Conservation (phyloP, 2,797 vertebrate genomes). For the Protosalanx chinensis region DNA sequence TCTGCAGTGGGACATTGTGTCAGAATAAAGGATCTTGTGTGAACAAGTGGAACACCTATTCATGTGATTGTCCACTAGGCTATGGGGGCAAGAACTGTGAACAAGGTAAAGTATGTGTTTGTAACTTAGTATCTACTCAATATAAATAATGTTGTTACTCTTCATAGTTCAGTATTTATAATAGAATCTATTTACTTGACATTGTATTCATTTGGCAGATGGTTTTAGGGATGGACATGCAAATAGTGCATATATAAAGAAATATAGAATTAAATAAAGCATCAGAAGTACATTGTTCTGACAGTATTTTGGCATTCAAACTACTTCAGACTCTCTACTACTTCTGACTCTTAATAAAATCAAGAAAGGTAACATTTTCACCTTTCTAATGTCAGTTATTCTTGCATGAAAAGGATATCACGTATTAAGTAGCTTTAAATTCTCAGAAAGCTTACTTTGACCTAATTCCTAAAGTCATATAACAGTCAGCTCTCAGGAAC, state of each 20-base stretch:
- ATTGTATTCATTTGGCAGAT: no score
- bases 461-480: conserved; percentile 22
- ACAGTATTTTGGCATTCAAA: no score
- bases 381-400: not conserved
- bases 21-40: conserved; percentile 82
- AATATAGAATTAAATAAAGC: not conserved
- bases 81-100: conserved; percentile 86
- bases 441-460: conserved; percentile 39
- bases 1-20: conserved; percentile 73
- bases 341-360: not conserved
- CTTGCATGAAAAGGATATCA: conserved; percentile 12
- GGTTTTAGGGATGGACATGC: no score
- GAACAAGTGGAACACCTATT: conserved; percentile 80
- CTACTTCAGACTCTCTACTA: not conserved
- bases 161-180: not conserved
- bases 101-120: conserved; percentile 68
- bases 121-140: not conserved
- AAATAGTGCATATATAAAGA: not conserved
- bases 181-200: not conserved
- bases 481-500: not conserved
- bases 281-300: no score
- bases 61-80: conserved; percentile 75
- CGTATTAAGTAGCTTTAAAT: conserved; percentile 39
- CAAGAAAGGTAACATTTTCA: not conserved
- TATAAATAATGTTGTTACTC: not conserved